Base-by-base conservation (phyloP, 2,888 invertebrate genomes). In the Eumerus sabulonum region DNA sequence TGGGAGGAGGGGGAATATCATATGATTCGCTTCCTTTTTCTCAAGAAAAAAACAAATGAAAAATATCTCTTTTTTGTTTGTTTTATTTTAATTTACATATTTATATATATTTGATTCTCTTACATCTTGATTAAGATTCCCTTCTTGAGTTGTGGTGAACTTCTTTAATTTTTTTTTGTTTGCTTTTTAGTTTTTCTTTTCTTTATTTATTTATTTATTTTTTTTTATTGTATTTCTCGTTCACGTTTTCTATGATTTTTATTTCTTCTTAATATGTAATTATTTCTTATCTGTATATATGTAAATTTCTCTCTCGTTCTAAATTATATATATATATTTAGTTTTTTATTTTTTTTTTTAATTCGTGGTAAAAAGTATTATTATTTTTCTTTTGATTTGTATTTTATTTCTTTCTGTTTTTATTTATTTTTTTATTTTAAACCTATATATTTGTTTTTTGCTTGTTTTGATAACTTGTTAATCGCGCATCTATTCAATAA, bases 281-380 rank as follows among this genome's bases (percentile, higher is more conserved):
- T 64, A 47, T 68, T 73, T 68, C 66, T 73, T 67, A 70, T 67
- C 35, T 35, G 36, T 71, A 62, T 63, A 45, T 59, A 77, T 73
- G 56, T 73, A 72, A 57, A 72, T 72, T 57, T 72, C 67, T 77
- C 66, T 66, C 62, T 72, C 63, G 67, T 51, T 70, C 44, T 62
- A 70, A 27, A 50, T 57, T 74, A 47, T n/a, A n/a, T n/a, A n/a
- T n/a, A n/a, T n/a, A n/a, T n/a, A n/a, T n/a, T n/a, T n/a, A n/a
- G n/a, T 60, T 51, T 51, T 57, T 38, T 72, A 36, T 72, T 27
- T 27, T 48, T 36, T 54, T 62, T 38, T 76, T 59, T 77, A 67
- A 73, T 77, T 77, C 77, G 67, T 77, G 77, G 77, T 77, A 77
- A 77, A 77, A 77, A 73, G 67, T 73, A 71, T 59, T 50, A 18